Evolutionary conservation across 2,888 invertebrate genomes (phyloP).

Genomic region (Plagiodera versicolora): DNA sequence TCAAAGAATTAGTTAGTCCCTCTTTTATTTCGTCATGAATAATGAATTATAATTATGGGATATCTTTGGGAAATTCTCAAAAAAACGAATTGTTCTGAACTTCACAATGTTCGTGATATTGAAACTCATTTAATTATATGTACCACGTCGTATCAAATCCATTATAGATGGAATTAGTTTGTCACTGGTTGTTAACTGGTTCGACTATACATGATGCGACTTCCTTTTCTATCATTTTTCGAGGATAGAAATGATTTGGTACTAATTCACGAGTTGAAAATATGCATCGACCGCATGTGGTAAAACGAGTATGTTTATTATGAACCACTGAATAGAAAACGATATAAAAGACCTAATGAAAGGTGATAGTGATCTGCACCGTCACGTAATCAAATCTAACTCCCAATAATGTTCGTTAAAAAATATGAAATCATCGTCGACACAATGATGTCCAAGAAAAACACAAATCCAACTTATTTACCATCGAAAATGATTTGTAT

Average conservation of each 20-base stretch:
- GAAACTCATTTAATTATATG: too few species aligned
- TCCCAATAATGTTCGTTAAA: neutral
- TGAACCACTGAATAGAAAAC: neutral
- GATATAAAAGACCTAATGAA: neutral
- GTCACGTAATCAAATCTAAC: neutral
- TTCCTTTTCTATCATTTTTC: too few species aligned
- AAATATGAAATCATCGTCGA: constrained; percentile 1
- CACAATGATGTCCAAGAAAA: neutral
- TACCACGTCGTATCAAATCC: too few species aligned
- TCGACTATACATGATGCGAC: too few species aligned
- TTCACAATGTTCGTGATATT: too few species aligned
- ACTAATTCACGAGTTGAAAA: too few species aligned
- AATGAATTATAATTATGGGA: neutral
- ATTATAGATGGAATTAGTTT: too few species aligned
- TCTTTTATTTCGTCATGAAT: neutral
- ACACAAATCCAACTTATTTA: constrained; percentile 15
- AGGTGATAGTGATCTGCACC: neutral
- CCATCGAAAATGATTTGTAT: constrained; percentile 25
- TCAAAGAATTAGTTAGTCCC: constrained; percentile 18
- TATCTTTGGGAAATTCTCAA: neutral
- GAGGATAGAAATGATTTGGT: too few species aligned
- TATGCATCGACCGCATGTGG: too few species aligned
- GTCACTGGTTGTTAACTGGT: too few species aligned
- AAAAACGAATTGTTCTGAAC: neutral
- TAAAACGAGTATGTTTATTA: neutral